Conservation (phyloP, 2,888 invertebrate genomes). For the Melitaea athalia region DNA sequence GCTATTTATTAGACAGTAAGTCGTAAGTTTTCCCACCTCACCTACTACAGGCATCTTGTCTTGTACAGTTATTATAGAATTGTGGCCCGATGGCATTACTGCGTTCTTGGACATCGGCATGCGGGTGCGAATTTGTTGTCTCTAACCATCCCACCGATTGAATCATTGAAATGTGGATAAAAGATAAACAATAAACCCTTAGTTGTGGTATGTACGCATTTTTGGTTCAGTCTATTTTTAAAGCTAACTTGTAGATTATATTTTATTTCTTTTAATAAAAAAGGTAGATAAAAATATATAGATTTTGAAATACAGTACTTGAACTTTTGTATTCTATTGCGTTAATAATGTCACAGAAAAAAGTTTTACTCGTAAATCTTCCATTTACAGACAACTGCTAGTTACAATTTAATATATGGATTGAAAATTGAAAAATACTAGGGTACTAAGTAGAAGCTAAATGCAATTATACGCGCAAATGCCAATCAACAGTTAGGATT, state of each 20-base stretch:
- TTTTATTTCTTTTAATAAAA: too few species aligned
- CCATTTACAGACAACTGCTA: too few species aligned
- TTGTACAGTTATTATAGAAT: constrained; percentile 68
- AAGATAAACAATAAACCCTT: neutral
- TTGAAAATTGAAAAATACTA: too few species aligned
- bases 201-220: neutral
- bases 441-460: constrained; percentile 14
- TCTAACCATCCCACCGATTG: constrained; percentile 15
- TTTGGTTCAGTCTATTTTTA: neutral
- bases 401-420: too few species aligned
- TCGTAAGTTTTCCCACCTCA: constrained; percentile 60
- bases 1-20: constrained; percentile 48
- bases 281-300: too few species aligned
- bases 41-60: constrained; percentile 67
- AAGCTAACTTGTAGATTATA: too few species aligned
- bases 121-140: constrained; percentile 18
- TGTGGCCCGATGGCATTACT: constrained; percentile 70
- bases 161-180: constrained; percentile 4
- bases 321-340: too few species aligned
- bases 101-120: constrained; percentile 49
- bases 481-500: constrained; percentile 73
- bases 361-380: too few species aligned
- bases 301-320: too few species aligned
- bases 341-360: too few species aligned
- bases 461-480: constrained; percentile 59